Base-by-base conservation (phyloP, 2,113 vertebrate species). In the Myotis lucifugus region DNA sequence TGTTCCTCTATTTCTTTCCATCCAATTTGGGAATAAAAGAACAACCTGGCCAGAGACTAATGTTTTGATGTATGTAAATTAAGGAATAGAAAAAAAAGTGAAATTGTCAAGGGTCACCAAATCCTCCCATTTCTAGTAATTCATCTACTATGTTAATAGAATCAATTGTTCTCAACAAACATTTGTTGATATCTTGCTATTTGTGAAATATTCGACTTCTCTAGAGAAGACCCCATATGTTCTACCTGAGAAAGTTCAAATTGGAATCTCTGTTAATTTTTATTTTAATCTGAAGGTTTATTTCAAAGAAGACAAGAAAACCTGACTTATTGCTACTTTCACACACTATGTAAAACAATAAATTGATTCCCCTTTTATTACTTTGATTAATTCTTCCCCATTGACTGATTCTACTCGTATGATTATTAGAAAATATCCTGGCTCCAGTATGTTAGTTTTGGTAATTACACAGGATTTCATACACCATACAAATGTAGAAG, bases 221-320 rank as follows among this genome's bases (percentile, higher is more conserved):
- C 46, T 37, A 32, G 7, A 50, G n/a, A 18, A 85, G 70, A 69
- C 1, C 23, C 11, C 19, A 59, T 34, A 56, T 74, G 8, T 48
- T 91, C 42, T 10, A 56, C 74, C 42, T 64, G 23, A 74, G n/a
- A 85, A 85, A 90, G 25, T 54, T 1, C 15, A 90, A 89, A 88
- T 94, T 84, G 61, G n/a, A 90, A 66, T 77, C 6, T 67, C 48
- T 46, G 8, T 42, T 86, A 72, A 40, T 77, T 79, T 91, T 90
- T 85, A 87, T 90, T 96, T 96, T 73, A 88, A 88, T 2, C 8
- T 86, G 6, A 74, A 72, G 2, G 85, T 52, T 77, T 92, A 84
- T 74, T 64, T 89, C 40, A 93, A 77, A 93, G 64, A 29, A 82
- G 15, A 61, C 19, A 82, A 67, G 74, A 46, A 17, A 69, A 82